Percentiles rank a stretch among this genome's conserved stretches.
These are phyloP conservation scores for Heliocidaris erythrogramma DNA, from an alignment of 35 echinoderm and acorn worm genomes.

Conservation along the genomic window DNA sequence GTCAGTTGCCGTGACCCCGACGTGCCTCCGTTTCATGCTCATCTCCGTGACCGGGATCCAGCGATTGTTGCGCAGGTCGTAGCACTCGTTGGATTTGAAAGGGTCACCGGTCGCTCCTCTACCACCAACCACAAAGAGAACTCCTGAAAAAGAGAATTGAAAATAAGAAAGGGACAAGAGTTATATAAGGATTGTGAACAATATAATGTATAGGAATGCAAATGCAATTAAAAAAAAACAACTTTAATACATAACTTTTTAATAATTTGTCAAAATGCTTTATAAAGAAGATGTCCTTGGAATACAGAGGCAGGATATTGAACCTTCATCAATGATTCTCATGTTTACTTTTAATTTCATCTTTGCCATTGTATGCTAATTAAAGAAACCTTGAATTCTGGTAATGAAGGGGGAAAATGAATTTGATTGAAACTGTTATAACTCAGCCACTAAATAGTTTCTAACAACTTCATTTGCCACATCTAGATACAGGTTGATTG, in stretches of 20 bases:
- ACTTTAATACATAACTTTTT: no score
- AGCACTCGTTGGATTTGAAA: constrained; percentile 92
- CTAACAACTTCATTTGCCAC: no score
- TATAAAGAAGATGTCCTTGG: not conserved
- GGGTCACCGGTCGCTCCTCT: constrained; percentile 89
- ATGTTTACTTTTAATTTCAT: not conserved
- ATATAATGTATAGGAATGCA: not conserved
- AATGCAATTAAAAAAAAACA: not conserved
- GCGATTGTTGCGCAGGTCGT: constrained; percentile 76
- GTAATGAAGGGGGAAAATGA: not conserved
- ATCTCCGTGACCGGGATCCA: constrained; percentile 83
- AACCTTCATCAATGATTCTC: not conserved
- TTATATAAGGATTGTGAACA: not conserved
- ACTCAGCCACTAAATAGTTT: no score
- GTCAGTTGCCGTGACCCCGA: constrained; percentile 78
- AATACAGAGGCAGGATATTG: not conserved
- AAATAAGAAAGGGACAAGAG: not conserved
- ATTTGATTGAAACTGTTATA: no score
- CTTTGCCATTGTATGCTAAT: not conserved
- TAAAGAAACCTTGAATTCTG: not conserved
- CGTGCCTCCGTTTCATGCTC: constrained; percentile 87
- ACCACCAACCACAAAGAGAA: constrained; percentile 84
- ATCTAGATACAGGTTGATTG: no score
- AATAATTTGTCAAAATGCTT: no score
- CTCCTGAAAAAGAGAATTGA: constrained; percentile 54